phyloP scores from a whole-genome alignment of 1,140 invertebrate species.

The Bombus superbus region DNA sequence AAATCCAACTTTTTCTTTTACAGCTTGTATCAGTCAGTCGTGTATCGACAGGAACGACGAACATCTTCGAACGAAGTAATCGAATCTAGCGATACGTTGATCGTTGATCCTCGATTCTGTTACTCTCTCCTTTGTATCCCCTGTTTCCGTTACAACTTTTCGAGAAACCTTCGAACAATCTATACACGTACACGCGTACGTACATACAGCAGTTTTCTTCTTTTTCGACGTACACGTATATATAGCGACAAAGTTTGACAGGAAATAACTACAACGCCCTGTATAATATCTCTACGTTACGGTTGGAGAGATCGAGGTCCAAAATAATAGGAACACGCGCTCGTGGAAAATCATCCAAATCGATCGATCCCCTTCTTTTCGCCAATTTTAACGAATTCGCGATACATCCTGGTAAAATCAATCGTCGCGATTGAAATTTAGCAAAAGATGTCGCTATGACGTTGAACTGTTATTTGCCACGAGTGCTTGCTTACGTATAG shows the following conservation, averaged over 20 bases:
- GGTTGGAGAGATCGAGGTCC: conserved; percentile 7
- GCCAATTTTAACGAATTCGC: too few relatives aligned
- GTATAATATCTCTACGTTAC: neutral
- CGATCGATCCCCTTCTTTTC: neutral
- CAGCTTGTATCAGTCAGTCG: neutral
- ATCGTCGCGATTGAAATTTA: neutral
- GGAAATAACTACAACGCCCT: neutral
- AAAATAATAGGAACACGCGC: conserved; percentile 22
- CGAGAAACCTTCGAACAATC: neutral
- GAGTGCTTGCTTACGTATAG: neutral
- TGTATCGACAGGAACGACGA: neutral
- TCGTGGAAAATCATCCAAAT: neutral
- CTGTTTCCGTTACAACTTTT: neutral
- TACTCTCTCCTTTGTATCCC: neutral
- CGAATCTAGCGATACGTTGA: neutral
- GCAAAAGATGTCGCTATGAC: neutral
- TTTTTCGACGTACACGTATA: neutral
- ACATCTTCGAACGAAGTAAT: neutral
- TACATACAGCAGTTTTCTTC: too few relatives aligned
- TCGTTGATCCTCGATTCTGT: neutral
- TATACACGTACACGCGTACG: neutral
- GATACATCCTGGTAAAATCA: too few relatives aligned
- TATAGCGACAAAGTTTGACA: neutral
- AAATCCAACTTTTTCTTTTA: neutral
- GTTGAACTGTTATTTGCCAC: neutral